Conservation (phyloP, 2,888 invertebrate species). For the Spisula subtruncata region DNA sequence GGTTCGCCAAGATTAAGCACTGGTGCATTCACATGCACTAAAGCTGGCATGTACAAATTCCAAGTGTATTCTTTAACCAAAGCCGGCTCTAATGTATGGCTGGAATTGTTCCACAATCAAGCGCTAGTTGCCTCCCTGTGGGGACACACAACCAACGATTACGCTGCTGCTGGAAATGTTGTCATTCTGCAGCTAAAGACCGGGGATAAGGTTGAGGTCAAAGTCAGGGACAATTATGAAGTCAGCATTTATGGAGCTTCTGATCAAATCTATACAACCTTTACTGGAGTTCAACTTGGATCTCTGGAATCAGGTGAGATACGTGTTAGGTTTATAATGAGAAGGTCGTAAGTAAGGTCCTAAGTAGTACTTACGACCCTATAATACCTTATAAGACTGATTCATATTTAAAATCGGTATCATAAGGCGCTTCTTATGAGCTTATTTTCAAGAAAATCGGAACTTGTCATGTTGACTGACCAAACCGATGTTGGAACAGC, state of each 20-base stretch:
- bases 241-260: conserved; percentile 54
- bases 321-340: too few relatives aligned
- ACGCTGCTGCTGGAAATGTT: conserved; percentile 69
- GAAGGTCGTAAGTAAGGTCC: too few relatives aligned
- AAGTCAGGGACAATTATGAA: conserved; percentile 46
- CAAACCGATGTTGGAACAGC: too few relatives aligned
- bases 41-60: conserved; percentile 58
- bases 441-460: too few relatives aligned
- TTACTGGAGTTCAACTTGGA: conserved; percentile 50
- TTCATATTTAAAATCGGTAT: too few relatives aligned
- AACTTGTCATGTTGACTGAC: too few relatives aligned
- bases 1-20: conserved; percentile 17
- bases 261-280: conserved; percentile 61
- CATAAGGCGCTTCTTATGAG: too few relatives aligned
- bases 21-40: conserved; percentile 40
- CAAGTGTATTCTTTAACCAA: conserved; percentile 48
- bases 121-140: conserved; percentile 62
- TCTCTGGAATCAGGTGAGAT: conserved; percentile 30
- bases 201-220: conserved; percentile 62
- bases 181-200: conserved; percentile 59
- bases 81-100: conserved; percentile 45
- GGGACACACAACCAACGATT: conserved; percentile 64
- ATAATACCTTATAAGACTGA: too few relatives aligned
- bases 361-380: too few relatives aligned
- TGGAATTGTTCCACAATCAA: conserved; percentile 64